These are phyloP conservation scores for Oryzias curvinotus DNA, from an alignment of 2,113 vertebrate genomes.

Conservation along the genomic window DNA sequence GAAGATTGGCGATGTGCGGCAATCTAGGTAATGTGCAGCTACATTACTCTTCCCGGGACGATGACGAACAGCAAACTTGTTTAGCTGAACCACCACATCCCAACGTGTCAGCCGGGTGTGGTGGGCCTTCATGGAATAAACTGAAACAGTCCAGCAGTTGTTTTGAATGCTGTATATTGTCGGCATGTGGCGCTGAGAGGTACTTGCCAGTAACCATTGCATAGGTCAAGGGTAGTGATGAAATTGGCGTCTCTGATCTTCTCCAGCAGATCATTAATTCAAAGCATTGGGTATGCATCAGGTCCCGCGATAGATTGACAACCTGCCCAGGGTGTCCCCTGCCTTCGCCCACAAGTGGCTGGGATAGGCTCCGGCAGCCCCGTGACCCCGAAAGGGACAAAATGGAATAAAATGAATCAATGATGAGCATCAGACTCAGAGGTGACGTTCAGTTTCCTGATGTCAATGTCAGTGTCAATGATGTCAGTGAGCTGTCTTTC, in stretches of 20 bases:
- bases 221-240: conserved; percentile 3
- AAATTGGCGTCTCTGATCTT: background rate
- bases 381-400: too few relatives aligned
- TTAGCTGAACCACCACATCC: too few relatives aligned
- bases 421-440: too few relatives aligned
- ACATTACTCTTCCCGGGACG: too few relatives aligned
- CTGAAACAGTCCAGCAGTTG: background rate
- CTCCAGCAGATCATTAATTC: conserved; percentile 1
- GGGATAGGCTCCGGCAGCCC: too few relatives aligned
- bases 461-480: background rate
- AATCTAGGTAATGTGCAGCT: too few relatives aligned
- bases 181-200: background rate
- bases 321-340: background rate
- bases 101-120: too few relatives aligned
- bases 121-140: background rate
- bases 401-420: too few relatives aligned
- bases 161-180: background rate
- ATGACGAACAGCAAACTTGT: too few relatives aligned
- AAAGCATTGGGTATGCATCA: background rate
- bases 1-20: too few relatives aligned
- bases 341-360: too few relatives aligned
- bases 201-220: conserved; percentile 21
- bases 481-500: background rate
- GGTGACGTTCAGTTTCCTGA: background rate
- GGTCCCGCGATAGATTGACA: background rate